phyloP scores from a whole-genome alignment of 1,140 invertebrate species.

The Akabosia matsudoensis region DNA sequence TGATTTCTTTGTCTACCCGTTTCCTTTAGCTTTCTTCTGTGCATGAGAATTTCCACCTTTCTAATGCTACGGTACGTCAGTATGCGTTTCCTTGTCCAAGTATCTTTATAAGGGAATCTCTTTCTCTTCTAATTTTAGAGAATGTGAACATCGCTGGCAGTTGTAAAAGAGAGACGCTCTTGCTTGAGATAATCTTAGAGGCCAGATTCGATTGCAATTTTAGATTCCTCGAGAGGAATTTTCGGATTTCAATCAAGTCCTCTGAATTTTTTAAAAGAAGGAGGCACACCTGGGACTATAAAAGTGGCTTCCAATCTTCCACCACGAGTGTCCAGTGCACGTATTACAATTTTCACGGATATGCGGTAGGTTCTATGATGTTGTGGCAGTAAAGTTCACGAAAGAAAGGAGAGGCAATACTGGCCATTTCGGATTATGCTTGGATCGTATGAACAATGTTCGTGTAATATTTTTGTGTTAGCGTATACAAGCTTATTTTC shows the following conservation, averaged over 20 bases:
- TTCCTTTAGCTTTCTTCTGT: too few species aligned
- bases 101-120: too few species aligned
- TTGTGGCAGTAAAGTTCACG: not conserved
- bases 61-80: too few species aligned
- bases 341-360: not conserved
- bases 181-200: constrained; percentile 9
- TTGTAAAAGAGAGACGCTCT: not conserved
- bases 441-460: not conserved
- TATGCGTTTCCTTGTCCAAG: too few species aligned
- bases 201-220: constrained; percentile 17
- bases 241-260: constrained; percentile 24
- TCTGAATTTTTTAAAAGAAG: constrained; percentile 17
- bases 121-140: too few species aligned
- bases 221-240: constrained; percentile 23
- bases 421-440: not conserved
- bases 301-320: constrained; percentile 17
- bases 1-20: too few species aligned
- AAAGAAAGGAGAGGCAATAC: not conserved
- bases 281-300: constrained; percentile 21
- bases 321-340: constrained; percentile 8
- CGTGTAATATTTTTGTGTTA: constrained; percentile 3
- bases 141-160: too few species aligned
- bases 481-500: too few species aligned
- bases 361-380: not conserved
- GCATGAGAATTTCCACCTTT: too few species aligned